phyloP scores from a whole-genome alignment of 2,113 vertebrate species.

The Mormyrus iriodes region DNA sequence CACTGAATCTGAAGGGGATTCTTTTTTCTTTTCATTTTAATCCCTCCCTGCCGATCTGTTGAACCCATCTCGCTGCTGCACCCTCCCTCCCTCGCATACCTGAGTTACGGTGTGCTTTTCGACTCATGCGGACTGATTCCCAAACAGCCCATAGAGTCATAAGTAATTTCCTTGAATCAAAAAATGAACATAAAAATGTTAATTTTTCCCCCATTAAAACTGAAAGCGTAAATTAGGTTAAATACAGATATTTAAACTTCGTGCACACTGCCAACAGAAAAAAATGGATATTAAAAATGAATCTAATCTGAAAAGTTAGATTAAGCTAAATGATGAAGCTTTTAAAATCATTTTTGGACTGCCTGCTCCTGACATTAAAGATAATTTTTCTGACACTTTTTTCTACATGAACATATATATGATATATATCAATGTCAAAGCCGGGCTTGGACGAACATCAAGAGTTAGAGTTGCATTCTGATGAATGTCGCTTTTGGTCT shows the following conservation, averaged over 20 bases:
- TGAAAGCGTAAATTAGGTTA: neutral
- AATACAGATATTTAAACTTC: neutral
- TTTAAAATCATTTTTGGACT: slow-evolving; percentile 1
- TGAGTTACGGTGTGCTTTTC: neutral
- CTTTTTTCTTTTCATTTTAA: neutral
- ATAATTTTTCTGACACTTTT: neutral
- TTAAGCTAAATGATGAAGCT: neutral
- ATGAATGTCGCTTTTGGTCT: neutral
- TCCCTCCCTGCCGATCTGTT: neutral
- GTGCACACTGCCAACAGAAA: neutral
- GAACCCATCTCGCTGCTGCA: neutral
- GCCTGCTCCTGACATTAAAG: neutral
- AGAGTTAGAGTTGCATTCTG: too few relatives aligned
- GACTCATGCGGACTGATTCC: neutral
- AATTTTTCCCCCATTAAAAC: neutral
- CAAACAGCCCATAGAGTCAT: neutral
- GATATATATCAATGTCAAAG: slow-evolving; percentile 2
- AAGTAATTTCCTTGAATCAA: neutral
- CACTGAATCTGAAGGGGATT: neutral
- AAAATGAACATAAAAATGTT: neutral
- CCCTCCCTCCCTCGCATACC: neutral
- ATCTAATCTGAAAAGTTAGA: too few relatives aligned
- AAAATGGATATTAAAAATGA: neutral
- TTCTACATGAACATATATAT: neutral
- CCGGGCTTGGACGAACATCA: neutral